These are phyloP conservation scores for Campoletis raptor DNA, from an alignment of 2,888 invertebrate genomes.

Conservation along the genomic window DNA sequence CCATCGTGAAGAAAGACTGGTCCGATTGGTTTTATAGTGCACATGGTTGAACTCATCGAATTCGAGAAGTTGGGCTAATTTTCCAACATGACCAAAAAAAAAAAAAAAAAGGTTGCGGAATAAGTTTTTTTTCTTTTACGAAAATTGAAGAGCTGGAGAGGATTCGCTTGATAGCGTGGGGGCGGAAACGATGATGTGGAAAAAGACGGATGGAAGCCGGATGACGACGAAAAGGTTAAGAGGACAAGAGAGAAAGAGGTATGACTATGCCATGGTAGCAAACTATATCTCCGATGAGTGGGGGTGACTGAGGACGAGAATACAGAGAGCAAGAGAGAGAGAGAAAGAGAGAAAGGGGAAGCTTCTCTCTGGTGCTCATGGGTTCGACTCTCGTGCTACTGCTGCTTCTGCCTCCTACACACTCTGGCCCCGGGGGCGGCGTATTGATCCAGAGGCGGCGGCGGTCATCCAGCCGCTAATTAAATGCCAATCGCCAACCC, in stretches of 20 bases:
- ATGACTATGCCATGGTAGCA: constrained; percentile 67
- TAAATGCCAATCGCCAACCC: constrained; percentile 85
- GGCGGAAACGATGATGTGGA: constrained; percentile 58
- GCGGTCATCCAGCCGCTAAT: constrained; percentile 85
- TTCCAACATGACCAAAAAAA: not conserved
- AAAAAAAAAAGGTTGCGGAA: not conserved
- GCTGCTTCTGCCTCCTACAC: constrained; percentile 82
- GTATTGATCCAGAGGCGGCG: constrained; percentile 85
- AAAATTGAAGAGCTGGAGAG: constrained; percentile 11
- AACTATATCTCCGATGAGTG: constrained; percentile 62
- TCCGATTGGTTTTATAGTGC: not conserved
- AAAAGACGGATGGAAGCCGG: constrained; percentile 75
- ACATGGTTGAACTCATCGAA: not conserved
- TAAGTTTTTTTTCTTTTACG: not conserved
- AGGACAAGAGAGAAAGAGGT: constrained; percentile 65
- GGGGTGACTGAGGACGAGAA: constrained; percentile 65
- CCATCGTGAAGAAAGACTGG: not conserved
- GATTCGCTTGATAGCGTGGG: constrained; percentile 12
- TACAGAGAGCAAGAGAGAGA: constrained; percentile 63
- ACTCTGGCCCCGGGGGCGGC: constrained; percentile 82
- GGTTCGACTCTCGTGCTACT: constrained; percentile 54
- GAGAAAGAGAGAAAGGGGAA: constrained; percentile 61
- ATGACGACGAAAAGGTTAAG: constrained; percentile 65
- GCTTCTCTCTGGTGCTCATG: constrained; percentile 65
- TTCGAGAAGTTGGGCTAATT: not conserved